Evolutionary conservation across 2,113 vertebrate species (phyloP), one percentile per base, ranked within the genome.

Genomic region (Cinclus mexicanus): DNA sequence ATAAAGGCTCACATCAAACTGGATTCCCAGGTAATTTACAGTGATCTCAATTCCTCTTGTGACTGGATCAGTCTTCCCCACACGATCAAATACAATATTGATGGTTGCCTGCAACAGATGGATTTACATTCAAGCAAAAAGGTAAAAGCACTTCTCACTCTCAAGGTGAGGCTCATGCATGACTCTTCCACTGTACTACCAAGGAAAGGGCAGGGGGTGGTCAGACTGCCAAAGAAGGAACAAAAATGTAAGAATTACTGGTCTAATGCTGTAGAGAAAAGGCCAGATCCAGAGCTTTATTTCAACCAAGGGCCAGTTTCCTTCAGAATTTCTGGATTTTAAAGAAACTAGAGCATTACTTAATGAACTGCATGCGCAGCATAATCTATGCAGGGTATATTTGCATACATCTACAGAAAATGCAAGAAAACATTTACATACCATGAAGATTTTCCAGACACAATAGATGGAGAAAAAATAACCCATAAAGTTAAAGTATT

Each of bases 401-500:
- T 56, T 84, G n/a, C 25, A 20, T 20, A 49, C 6, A 14, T 47
- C 15, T 14, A 89, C 35, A 61, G 31, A 68, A 94, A 93, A 85
- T 4, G 2, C 17, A 76, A 12, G 23, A 61, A 67, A 61, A 60
- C 4, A 29, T 44, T 86, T 94, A 98, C 98, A 95, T 98, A 99
- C 99, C 99, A 99, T 99, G 93, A 99, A 99, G 89, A 99, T 99
- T 97, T 99, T 99, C 99, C 99, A 99, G 91, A 99, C 99, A 95
- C 99, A 99, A 83, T 99, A 99, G 95, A 99, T 99, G 85, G 99
- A 99, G 97, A 99, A 99, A 98, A 99, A 99, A 91, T 99, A 99
- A 60, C 99, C 99, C 71, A 99, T 95, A 94, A 99, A 99, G 97
- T 99, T 99, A 26, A 99, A 99, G 95, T 99, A 99, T 97, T 99